These are phyloP conservation scores for Erythrocercus mccallii DNA, from an alignment of 2,113 vertebrate genomes.

Conservation along the genomic window DNA sequence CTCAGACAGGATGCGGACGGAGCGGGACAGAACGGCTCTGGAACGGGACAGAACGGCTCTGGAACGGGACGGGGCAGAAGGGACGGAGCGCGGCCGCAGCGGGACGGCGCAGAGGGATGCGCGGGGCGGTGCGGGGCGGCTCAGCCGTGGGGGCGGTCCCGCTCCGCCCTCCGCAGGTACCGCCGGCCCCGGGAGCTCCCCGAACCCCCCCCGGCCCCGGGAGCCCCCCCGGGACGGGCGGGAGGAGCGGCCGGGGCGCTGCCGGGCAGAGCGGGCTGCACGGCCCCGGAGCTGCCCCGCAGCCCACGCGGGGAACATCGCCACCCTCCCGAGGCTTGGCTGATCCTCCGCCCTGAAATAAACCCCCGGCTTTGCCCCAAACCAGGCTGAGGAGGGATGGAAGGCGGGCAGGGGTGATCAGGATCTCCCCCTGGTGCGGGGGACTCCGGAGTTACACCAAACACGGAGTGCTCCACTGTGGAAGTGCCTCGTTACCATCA, in stretches of 20 bases:
- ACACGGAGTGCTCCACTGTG: neutral
- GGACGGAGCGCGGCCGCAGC: neutral
- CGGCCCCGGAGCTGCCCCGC: neutral
- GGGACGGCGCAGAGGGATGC: neutral
- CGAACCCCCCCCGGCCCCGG: too few relatives aligned
- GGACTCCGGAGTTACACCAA: neutral
- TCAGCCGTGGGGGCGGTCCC: neutral
- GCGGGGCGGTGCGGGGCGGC: neutral
- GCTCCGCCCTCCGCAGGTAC: neutral
- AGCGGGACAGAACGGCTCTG: neutral
- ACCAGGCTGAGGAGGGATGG: neutral
- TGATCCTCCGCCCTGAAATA: neutral
- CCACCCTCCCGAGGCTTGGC: neutral
- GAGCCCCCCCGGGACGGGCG: neutral
- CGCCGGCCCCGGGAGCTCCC: neutral
- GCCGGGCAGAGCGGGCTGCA: neutral
- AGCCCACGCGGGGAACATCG: neutral
- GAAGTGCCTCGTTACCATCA: neutral
- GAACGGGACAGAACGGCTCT: too few relatives aligned
- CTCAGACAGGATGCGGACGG: neutral
- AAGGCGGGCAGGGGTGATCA: fast-evolving
- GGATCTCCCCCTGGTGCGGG: neutral
- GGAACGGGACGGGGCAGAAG: too few relatives aligned
- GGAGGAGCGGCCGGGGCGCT: neutral
- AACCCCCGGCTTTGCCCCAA: neutral